Evolutionary conservation across 2,888 invertebrate genomes (phyloP).

Genomic region (Ferrisia virgata): DNA sequence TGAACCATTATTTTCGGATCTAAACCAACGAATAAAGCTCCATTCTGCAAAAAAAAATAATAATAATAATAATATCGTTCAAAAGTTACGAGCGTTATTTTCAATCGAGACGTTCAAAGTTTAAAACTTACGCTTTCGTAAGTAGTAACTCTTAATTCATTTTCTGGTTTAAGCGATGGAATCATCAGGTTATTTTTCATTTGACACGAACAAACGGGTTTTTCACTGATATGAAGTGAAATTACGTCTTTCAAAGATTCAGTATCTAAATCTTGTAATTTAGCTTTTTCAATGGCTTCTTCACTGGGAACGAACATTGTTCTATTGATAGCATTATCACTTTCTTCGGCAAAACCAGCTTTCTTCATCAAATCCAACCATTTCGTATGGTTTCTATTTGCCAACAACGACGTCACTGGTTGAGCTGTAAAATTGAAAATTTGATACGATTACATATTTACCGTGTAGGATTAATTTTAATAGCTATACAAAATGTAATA

Average conservation of each 20-base stretch:
- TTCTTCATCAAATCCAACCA: slow-evolving; percentile 57
- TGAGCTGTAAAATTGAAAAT: slow-evolving; percentile 52
- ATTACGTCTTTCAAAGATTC: slow-evolving; percentile 60
- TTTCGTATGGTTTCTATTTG: slow-evolving; percentile 62
- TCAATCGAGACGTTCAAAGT: too few species aligned
- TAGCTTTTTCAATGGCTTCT: slow-evolving; percentile 52
- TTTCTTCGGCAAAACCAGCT: slow-evolving; percentile 53
- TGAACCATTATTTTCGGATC: slow-evolving; percentile 65
- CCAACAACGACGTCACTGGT: slow-evolving; percentile 56
- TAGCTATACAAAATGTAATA: too few species aligned
- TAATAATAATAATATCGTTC: background rate
- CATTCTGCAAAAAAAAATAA: slow-evolving; percentile 20
- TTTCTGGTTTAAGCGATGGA: slow-evolving; percentile 56
- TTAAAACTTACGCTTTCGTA: slow-evolving; percentile 61
- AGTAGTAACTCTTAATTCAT: slow-evolving; percentile 61
- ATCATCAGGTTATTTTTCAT: slow-evolving; percentile 59
- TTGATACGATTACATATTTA: background rate
- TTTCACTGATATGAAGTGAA: slow-evolving; percentile 61
- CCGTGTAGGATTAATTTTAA: background rate
- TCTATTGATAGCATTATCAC: slow-evolving; percentile 54
- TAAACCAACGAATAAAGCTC: slow-evolving; percentile 57
- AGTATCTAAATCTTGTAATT: slow-evolving; percentile 53
- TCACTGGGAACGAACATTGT: slow-evolving; percentile 58
- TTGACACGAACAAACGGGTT: slow-evolving; percentile 59
- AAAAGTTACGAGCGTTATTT: too few species aligned